Evolutionary conservation across 2,797 vertebrate genomes (phyloP).

Genomic region (Salarias fasciatus): DNA sequence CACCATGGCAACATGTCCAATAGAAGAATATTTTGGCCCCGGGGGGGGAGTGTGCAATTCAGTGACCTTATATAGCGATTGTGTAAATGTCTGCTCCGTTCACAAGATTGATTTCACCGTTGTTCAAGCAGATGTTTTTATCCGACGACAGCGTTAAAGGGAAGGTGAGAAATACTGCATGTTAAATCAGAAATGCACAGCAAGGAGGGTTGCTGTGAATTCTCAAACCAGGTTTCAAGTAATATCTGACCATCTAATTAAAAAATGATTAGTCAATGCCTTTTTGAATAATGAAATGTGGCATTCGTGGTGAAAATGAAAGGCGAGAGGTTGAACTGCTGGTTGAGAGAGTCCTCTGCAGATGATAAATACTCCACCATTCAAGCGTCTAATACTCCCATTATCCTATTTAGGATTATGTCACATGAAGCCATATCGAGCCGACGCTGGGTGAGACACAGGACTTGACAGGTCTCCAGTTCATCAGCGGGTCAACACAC

Average conservation of each 20-base stretch:
- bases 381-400: too few relatives aligned
- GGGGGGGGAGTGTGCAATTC: not conserved
- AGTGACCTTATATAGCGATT: not conserved
- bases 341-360: too few relatives aligned
- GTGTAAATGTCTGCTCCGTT: slow-evolving; percentile 2
- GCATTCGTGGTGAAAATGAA: not conserved
- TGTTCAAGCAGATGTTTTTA: not conserved
- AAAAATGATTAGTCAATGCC: too few relatives aligned
- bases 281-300: not conserved
- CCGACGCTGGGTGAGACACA: too few relatives aligned
- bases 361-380: slow-evolving; percentile 1
- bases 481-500: too few relatives aligned
- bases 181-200: slow-evolving; percentile 9
- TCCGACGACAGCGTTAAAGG: not conserved
- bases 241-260: not conserved
- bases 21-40: not conserved
- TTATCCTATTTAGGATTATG: too few relatives aligned
- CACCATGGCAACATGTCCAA: not conserved
- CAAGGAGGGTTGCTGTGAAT: not conserved
- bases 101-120: slow-evolving; percentile 1
- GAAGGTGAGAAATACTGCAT: not conserved
- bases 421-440: too few relatives aligned
- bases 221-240: not conserved
- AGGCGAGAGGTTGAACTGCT: slow-evolving; percentile 3
- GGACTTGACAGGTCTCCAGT: too few relatives aligned